Conservation (phyloP, 1,140 invertebrate species). For the Heliconius nattereri region DNA sequence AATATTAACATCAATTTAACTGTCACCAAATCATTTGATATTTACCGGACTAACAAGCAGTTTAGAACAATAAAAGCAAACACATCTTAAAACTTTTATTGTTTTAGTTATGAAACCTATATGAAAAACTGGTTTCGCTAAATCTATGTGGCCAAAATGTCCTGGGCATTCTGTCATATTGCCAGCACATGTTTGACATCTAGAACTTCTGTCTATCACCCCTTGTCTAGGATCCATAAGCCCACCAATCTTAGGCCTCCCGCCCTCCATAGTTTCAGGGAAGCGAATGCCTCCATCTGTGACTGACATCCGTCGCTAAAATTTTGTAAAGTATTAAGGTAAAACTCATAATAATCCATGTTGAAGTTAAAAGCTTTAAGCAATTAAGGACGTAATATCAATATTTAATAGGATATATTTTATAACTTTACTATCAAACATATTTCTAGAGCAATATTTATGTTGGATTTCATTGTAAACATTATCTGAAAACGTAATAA, state of each 20-base stretch:
- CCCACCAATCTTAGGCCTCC: conserved; percentile 97
- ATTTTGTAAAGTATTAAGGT: conserved; percentile 40
- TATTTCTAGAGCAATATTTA: conserved; percentile 1
- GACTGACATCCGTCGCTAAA: conserved; percentile 97
- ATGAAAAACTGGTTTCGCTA: conserved; percentile 99
- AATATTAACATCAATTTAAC: conserved; percentile 15
- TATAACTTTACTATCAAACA: conserved; percentile 25
- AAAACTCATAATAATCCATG: not conserved
- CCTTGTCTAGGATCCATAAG: conserved; percentile 99
- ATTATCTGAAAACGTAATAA: conserved; percentile 17
- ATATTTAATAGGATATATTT: conserved; percentile 1
- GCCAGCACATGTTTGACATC: conserved; percentile 98
- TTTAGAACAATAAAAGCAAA: conserved; percentile 99
- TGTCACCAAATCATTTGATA: conserved; percentile 23
- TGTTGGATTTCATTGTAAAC: not conserved
- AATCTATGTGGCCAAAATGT: conserved; percentile 99
- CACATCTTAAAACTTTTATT: conserved; percentile 97
- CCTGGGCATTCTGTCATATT: conserved; percentile 99
- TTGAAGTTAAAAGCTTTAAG: not conserved
- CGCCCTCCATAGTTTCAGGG: conserved; percentile 99
- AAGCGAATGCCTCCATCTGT: conserved; percentile 98
- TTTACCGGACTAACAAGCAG: conserved; percentile 95
- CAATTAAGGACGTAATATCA: not conserved
- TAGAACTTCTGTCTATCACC: conserved; percentile 95
- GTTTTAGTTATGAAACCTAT: conserved; percentile 98